A percentile compares a stretch with the other conserved stretches of the same genome.
phyloP scores from a whole-genome alignment of 2,888 invertebrate species.

The Andrena haemorrhoa region DNA sequence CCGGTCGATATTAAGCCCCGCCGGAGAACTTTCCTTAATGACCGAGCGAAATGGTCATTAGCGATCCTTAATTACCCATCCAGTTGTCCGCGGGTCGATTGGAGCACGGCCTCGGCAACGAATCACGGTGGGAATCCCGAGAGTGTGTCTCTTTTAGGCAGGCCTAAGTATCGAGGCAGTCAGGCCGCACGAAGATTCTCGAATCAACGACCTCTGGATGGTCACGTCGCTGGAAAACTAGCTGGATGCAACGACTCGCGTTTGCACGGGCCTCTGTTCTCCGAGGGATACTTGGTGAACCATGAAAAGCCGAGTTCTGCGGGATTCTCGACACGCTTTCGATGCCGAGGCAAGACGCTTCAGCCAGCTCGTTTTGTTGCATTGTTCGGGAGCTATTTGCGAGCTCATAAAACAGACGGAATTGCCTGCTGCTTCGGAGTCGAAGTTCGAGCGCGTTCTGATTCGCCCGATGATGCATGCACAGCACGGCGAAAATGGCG shows the following conservation, averaged over 20 bases:
- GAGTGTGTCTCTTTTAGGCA: background rate
- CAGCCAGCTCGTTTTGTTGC: slow-evolving; percentile 55
- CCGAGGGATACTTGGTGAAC: slow-evolving; percentile 44
- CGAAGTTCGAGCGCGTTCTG: background rate
- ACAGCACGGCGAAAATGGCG: too few species aligned
- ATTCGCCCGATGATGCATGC: background rate
- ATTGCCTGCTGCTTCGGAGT: slow-evolving; percentile 10
- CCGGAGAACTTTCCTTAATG: slow-evolving; percentile 65
- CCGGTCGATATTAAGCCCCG: slow-evolving; percentile 44
- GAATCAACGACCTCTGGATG: slow-evolving; percentile 6
- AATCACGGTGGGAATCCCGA: slow-evolving; percentile 3
- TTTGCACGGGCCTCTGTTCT: slow-evolving; percentile 34
- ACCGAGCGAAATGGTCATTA: slow-evolving; percentile 70
- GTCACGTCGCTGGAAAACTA: slow-evolving; percentile 41
- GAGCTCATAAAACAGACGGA: slow-evolving; percentile 31
- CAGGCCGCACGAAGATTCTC: background rate
- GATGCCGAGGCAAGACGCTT: slow-evolving; percentile 25
- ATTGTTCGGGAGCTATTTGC: slow-evolving; percentile 52
- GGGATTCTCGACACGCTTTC: slow-evolving; percentile 56
- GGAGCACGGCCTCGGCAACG: slow-evolving; percentile 1
- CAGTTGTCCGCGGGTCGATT: slow-evolving; percentile 24
- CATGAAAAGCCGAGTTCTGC: slow-evolving; percentile 39
- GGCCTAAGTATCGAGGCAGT: background rate
- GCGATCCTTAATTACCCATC: slow-evolving; percentile 59
- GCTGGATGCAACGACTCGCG: slow-evolving; percentile 6